These are phyloP conservation scores for Odontocolon sp. DNA, from an alignment of 2,888 invertebrate genomes.

Conservation along the genomic window DNA sequence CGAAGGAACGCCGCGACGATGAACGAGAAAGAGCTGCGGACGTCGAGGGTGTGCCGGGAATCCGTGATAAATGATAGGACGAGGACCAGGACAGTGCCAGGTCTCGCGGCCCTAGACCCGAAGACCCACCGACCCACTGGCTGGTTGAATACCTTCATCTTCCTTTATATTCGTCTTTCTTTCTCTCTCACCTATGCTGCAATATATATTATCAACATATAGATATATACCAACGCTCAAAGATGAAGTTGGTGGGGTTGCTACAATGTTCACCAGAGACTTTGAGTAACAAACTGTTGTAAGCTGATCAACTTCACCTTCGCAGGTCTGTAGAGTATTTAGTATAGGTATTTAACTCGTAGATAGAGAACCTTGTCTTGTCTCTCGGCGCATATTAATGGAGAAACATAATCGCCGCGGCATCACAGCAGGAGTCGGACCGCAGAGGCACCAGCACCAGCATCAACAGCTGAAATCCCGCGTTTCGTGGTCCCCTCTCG, in stretches of 20 bases:
- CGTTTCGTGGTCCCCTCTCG: constrained; percentile 19
- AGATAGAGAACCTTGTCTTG: constrained; percentile 68
- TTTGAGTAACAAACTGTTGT: too few relatives aligned
- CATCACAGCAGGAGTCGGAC: constrained; percentile 75
- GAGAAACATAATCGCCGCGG: constrained; percentile 78
- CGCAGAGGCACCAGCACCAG: not conserved
- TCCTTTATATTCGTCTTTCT: too few relatives aligned
- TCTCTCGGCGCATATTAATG: constrained; percentile 79
- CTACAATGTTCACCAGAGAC: too few relatives aligned
- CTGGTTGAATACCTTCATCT: constrained; percentile 41
- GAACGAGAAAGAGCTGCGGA: constrained; percentile 37
- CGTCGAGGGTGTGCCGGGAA: constrained; percentile 61
- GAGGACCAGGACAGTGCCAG: constrained; percentile 38
- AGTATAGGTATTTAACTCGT: constrained; percentile 13
- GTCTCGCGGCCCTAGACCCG: constrained; percentile 71
- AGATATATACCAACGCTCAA: too few relatives aligned
- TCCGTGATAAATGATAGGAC: constrained; percentile 78
- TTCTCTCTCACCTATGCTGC: not conserved
- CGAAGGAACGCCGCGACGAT: not conserved
- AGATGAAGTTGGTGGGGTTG: too few relatives aligned
- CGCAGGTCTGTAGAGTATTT: not conserved
- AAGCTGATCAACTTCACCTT: too few relatives aligned
- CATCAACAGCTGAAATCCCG: constrained; percentile 14
- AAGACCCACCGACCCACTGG: constrained; percentile 77
- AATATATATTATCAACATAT: not conserved